phyloP scores from a whole-genome alignment of 2,888 invertebrate species.

The Aphodius granarius region DNA sequence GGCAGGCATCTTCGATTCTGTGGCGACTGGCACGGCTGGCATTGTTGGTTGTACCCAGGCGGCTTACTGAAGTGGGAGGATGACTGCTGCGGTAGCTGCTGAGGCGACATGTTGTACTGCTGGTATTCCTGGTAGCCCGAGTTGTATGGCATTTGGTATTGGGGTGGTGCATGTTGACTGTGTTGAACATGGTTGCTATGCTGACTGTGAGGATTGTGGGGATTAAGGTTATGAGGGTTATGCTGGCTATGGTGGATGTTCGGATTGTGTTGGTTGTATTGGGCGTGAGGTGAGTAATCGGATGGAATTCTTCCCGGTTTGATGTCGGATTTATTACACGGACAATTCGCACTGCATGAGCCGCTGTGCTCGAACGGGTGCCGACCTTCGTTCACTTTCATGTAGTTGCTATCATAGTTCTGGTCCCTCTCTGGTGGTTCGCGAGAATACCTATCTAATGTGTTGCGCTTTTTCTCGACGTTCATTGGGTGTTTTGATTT shows the following conservation, averaged over 20 bases:
- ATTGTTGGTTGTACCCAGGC: not conserved
- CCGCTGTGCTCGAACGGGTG: not conserved
- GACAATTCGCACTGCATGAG: not conserved
- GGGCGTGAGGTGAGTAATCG: constrained; percentile 18
- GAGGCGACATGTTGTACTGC: not conserved
- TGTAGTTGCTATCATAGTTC: constrained; percentile 22
- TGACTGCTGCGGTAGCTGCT: not conserved
- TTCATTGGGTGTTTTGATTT: constrained; percentile 20
- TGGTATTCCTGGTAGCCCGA: not conserved
- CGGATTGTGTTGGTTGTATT: constrained; percentile 3
- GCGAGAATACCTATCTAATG: constrained; percentile 31
- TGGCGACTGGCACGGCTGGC: not conserved
- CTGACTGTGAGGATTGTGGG: not conserved
- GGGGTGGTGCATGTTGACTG: not conserved
- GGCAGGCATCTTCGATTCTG: not conserved
- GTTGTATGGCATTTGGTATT: not conserved
- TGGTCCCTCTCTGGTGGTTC: constrained; percentile 35
- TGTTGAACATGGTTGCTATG: not conserved
- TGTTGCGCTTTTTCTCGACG: constrained; percentile 23
- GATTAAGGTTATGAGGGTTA: not conserved
- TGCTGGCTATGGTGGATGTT: not conserved
- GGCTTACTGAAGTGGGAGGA: not conserved
- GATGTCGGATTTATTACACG: not conserved
- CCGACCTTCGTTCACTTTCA: constrained; percentile 12
- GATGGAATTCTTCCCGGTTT: constrained; percentile 12